Base-by-base conservation (phyloP, 2,113 vertebrate species). In the Mustela lutreola region DNA sequence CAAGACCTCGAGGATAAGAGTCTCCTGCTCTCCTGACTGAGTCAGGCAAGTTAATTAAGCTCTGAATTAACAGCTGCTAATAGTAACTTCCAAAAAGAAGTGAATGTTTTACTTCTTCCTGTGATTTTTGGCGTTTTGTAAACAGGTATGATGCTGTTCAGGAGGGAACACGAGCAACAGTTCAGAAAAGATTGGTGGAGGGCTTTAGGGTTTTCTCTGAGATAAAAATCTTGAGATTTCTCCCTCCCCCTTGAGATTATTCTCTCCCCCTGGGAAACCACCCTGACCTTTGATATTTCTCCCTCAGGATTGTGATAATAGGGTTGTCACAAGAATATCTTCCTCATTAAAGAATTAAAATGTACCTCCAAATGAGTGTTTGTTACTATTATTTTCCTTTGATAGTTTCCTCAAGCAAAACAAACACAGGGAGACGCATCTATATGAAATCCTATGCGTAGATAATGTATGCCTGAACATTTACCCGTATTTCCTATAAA, bases 381-480 rank as follows among this genome's bases (percentile, higher is more conserved):
- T 96, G 5, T 62, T 50, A 24, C 1, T 70, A 81, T 73, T 79
- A 5, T 94, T 94, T 97, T 90, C 19, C 21, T 56, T 56, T 67
- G 63, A 65, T 0, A 78, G 48, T 86, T 88, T 96, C 31, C 81
- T 53, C 82, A 92, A 92, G 31, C 26, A 95, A 39, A 94, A 56
- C 71, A 71, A 88, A 58, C 21, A 50, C 26, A 86, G 28, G 15
- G 75, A 63, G 56, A 36, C 88, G 42, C 87, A 56, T 76, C 86
- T 93, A 24, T 58, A 63, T 50, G 71, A 36, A 33, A 58, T 76
- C 15, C n/a, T 48, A 33, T 42, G 53, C 91, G 11, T 80, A 56
- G 28, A 11, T 90, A 62, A 45, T 39, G 1, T 67, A 1, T 62
- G 8, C 14, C 33, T 86, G 11, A 76, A 58, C 33, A 58, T 81